Conservation (phyloP, 2,888 invertebrate genomes). For the Ormyrus thymus region DNA sequence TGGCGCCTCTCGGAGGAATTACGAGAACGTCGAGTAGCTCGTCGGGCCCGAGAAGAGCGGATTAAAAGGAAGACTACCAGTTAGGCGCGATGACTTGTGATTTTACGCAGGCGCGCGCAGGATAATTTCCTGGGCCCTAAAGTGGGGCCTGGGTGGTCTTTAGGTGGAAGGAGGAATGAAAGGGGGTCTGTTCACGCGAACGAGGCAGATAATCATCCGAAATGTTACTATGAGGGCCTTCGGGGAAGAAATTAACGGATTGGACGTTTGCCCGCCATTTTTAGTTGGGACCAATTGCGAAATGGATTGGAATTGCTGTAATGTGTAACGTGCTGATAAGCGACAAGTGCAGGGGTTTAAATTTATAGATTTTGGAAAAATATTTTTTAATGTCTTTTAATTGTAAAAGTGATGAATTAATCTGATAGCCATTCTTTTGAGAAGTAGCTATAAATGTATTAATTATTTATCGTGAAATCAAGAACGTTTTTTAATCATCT, state of each 20-base stretch:
- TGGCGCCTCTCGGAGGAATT: conserved; percentile 55
- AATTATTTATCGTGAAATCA: too few species aligned
- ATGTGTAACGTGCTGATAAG: conserved; percentile 1
- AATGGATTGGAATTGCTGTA: background rate
- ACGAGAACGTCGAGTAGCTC: conserved; percentile 68
- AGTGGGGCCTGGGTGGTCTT: conserved; percentile 72
- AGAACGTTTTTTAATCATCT: too few species aligned
- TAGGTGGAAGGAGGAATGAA: background rate
- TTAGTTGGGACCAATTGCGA: background rate
- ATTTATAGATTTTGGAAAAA: too few species aligned
- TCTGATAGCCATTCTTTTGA: too few species aligned
- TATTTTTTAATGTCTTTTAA: too few species aligned
- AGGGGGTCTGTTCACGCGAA: conserved; percentile 14
- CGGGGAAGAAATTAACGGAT: conserved; percentile 32
- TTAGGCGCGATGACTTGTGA: conserved; percentile 74
- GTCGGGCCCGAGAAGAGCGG: conserved; percentile 59
- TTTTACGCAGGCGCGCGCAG: conserved; percentile 37
- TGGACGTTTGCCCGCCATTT: conserved; percentile 25
- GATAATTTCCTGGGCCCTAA: conserved; percentile 62
- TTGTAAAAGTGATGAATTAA: too few species aligned
- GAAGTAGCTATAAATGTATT: too few species aligned
- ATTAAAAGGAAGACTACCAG: conserved; percentile 74
- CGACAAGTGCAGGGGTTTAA: background rate
- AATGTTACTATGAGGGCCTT: background rate
- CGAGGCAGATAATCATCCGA: conserved; percentile 17